These are phyloP conservation scores for Sebastolobus altivelis DNA, from an alignment of 2,797 vertebrate species.

Conservation along the genomic window DNA sequence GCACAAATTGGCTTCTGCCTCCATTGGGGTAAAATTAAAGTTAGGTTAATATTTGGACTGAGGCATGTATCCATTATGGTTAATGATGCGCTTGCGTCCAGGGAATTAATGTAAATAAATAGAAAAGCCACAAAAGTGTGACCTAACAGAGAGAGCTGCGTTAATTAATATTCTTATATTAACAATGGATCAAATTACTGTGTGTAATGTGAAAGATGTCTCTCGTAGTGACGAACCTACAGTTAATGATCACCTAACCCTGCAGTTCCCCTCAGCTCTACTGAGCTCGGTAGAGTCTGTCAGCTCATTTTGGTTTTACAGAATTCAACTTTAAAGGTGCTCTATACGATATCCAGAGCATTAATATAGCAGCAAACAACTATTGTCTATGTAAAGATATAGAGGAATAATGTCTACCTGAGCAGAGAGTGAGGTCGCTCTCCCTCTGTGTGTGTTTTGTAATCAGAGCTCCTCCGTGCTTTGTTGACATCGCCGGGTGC, in stretches of 20 bases:
- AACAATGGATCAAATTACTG: background rate
- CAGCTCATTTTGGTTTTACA: background rate
- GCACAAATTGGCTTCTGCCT: constrained; percentile 38
- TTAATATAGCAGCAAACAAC: too few species aligned
- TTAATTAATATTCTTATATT: background rate
- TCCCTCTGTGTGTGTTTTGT: too few species aligned
- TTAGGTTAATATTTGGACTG: constrained; percentile 13
- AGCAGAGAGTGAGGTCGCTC: too few species aligned
- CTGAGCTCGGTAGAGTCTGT: background rate
- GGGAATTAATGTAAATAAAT: background rate
- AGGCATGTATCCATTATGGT: constrained; percentile 7
- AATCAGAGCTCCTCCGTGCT: too few species aligned
- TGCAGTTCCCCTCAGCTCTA: background rate
- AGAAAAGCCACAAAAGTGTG: background rate
- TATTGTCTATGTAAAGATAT: too few species aligned
- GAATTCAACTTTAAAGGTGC: background rate
- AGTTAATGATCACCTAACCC: background rate
- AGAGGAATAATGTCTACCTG: too few species aligned
- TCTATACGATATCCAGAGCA: too few species aligned
- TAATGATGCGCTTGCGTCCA: background rate
- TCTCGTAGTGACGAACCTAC: background rate
- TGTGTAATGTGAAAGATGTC: background rate
- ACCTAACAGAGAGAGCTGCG: background rate
- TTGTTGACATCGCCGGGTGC: too few species aligned
- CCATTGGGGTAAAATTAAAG: constrained; percentile 6